phyloP scores from a whole-genome alignment of 2,113 vertebrate species.

The Barnardius zonarius region DNA sequence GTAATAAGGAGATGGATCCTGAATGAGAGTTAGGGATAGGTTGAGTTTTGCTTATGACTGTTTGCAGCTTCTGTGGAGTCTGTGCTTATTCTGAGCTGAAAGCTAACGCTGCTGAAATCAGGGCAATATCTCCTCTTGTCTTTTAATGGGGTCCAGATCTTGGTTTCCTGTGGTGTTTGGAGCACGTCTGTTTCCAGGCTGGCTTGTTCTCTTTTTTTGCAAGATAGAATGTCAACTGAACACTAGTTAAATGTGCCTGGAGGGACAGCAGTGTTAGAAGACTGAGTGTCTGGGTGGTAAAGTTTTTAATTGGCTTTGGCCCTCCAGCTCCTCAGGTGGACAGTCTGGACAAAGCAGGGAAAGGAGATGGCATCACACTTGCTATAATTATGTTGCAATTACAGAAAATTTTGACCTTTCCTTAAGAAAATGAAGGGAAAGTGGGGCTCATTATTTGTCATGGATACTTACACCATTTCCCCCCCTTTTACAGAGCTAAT shows the following conservation, averaged over 20 bases:
- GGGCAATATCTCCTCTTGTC: background rate
- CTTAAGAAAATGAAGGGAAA: background rate
- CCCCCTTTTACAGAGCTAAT: background rate
- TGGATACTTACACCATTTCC: background rate
- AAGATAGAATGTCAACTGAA: background rate
- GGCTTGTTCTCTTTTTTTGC: background rate
- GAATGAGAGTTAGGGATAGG: background rate
- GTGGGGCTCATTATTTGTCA: background rate
- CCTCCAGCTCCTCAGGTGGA: background rate
- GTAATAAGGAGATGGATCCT: background rate
- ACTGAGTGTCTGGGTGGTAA: background rate
- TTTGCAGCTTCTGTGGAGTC: background rate
- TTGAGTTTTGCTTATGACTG: background rate
- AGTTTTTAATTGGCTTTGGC: background rate
- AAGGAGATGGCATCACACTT: background rate
- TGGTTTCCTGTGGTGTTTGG: background rate
- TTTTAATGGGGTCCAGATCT: background rate
- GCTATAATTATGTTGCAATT: background rate
- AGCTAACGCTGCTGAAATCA: rapidly evolving
- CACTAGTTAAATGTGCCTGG: background rate
- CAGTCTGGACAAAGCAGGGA: background rate
- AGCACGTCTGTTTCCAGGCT: background rate
- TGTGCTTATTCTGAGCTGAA: background rate
- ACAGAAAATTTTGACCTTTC: background rate
- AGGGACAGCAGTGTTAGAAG: background rate